phyloP scores from a whole-genome alignment of 2,113 vertebrate species.

The Stegastes partitus region DNA sequence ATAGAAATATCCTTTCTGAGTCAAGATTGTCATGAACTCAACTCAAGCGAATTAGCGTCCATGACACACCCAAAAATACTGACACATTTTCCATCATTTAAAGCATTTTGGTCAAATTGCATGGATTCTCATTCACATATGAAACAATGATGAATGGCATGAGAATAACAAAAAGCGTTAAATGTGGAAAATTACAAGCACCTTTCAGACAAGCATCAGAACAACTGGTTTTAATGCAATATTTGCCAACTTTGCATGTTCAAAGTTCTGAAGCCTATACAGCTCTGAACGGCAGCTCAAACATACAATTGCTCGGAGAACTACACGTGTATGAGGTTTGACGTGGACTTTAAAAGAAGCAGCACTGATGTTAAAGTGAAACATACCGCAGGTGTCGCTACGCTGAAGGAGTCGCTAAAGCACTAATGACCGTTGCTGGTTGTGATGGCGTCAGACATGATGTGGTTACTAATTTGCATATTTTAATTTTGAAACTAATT shows the following conservation, averaged over 20 bases:
- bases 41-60: too few species aligned
- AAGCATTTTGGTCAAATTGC: too few species aligned
- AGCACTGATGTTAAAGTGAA: slow-evolving; percentile 18
- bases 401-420: slow-evolving; percentile 6
- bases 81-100: too few species aligned
- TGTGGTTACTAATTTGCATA: slow-evolving; percentile 67
- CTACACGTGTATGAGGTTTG: too few species aligned
- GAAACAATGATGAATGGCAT: too few species aligned
- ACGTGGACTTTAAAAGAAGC: neutral
- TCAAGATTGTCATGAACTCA: too few species aligned
- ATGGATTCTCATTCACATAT: too few species aligned
- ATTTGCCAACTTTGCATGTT: too few species aligned
- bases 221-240: neutral
- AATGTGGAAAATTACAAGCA: neutral
- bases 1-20: too few species aligned
- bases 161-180: neutral
- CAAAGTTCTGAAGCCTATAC: neutral
- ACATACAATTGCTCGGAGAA: too few species aligned
- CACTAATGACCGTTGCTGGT: slow-evolving; percentile 35
- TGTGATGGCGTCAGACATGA: slow-evolving; percentile 59
- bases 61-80: too few species aligned
- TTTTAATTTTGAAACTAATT: slow-evolving; percentile 77
- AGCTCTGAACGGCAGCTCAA: neutral
- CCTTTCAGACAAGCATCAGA: neutral
- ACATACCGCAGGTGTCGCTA: slow-evolving; percentile 11